phyloP scores from a whole-genome alignment of 1,140 invertebrate genomes.

The Drosophila azteca region DNA sequence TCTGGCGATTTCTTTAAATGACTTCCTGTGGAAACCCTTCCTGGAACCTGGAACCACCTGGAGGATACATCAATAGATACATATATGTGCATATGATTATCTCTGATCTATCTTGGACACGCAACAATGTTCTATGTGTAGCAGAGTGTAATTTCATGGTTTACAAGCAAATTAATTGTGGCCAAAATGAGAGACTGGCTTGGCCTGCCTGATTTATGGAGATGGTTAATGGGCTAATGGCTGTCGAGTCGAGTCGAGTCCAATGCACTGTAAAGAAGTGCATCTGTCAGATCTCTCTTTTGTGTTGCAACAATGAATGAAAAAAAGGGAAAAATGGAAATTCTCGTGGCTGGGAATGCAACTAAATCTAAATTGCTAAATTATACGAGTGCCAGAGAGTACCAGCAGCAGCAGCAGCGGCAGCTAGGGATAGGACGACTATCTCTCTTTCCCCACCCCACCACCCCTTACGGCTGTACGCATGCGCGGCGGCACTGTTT shows the following conservation, averaged over 20 bases:
- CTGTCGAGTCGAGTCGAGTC: slow-evolving; percentile 21
- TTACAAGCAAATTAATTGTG: slow-evolving; percentile 20
- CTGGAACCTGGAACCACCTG: too few species aligned
- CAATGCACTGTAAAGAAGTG: slow-evolving; percentile 39
- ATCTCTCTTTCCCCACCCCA: slow-evolving; percentile 1
- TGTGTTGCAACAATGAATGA: slow-evolving; percentile 29
- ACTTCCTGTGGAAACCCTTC: too few species aligned
- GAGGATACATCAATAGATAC: neutral
- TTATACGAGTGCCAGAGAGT: slow-evolving; percentile 42
- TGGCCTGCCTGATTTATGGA: slow-evolving; percentile 13
- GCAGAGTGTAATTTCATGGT: slow-evolving; percentile 51
- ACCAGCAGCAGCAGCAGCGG: slow-evolving; percentile 10
- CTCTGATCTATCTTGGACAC: slow-evolving; percentile 33
- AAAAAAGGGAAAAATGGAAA: slow-evolving; percentile 20
- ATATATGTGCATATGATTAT: slow-evolving; percentile 20
- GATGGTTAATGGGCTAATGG: neutral
- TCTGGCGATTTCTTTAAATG: too few species aligned
- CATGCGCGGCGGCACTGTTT: slow-evolving; percentile 41
- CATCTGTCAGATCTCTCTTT: too few species aligned
- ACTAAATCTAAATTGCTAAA: slow-evolving; percentile 67
- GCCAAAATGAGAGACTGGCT: slow-evolving; percentile 9
- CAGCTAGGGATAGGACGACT: neutral
- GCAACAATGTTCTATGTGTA: slow-evolving; percentile 25
- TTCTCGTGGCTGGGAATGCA: slow-evolving; percentile 22
- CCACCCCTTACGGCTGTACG: slow-evolving; percentile 57